Evolutionary conservation across 2,888 invertebrate genomes (phyloP), one percentile per base, ranked within the genome.

Genomic region (Ormia ochracea): DNA sequence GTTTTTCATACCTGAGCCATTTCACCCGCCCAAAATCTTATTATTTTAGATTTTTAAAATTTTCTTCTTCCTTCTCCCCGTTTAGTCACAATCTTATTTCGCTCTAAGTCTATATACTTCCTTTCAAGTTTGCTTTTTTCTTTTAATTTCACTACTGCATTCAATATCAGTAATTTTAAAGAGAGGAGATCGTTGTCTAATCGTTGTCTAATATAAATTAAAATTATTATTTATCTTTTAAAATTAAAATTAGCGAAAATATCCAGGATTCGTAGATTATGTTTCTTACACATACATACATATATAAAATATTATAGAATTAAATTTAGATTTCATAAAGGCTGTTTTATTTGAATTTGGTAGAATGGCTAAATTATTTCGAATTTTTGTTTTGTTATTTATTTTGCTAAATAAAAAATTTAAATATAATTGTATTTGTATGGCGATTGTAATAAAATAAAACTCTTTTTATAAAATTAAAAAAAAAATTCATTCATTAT

Each of bases 11-110:
- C 58, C 78, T 81, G 74, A 72, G 82, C 78, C 74, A 72, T 69
- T 80, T 72, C 72, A 74, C 78, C 82, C 82, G 82, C 82, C 81
- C 81, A 80, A 76, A 78, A 81, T 73, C 63, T 73, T 78, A 72
- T 72, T 78, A 77, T 81, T 78, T 81, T 81, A 81, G 81, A 81
- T 78, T 81, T 81, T 73, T 81, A 66, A 23, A 66, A 79, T 21
- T 50, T 50, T 59, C 52, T 50, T 66, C 31, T 68, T 58, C 38
- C 19, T 70, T 36, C 45, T 69, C 33, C 43, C 5, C 31, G n/a
- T 19, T 43, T 28, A 23, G 43, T 69, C 50, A 33, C n/a, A 26
- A 5, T 50, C 6, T 28, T 54, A 54, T 26, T 7, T n/a, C 31
- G 7, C 14, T 4, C 4, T 9, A 17, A 33, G 12, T 43, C 28